These are phyloP conservation scores for Ceratina calcarata DNA, from an alignment of 1,140 invertebrate genomes.

Conservation along the genomic window DNA sequence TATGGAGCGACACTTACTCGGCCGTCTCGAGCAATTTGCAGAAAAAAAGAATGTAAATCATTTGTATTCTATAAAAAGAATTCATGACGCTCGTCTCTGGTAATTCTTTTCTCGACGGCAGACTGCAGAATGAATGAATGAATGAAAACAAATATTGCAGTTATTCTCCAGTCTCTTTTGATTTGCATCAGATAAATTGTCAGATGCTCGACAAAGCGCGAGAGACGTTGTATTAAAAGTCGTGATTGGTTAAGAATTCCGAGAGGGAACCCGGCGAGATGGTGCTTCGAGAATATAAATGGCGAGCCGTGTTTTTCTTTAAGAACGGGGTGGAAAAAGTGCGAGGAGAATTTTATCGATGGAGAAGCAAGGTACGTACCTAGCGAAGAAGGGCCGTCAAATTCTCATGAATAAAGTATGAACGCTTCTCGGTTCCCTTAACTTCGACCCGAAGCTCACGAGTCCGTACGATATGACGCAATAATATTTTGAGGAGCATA, in stretches of 20 bases:
- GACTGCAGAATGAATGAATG: background rate
- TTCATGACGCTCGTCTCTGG: no score
- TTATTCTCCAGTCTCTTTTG: background rate
- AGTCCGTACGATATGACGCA: no score
- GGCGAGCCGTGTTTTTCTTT: background rate
- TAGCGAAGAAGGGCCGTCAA: background rate
- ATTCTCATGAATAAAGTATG: conserved; percentile 8
- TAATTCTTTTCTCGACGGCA: no score
- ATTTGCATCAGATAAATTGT: background rate
- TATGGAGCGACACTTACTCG: background rate
- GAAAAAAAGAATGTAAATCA: no score
- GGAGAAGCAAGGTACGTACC: background rate
- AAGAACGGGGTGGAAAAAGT: background rate
- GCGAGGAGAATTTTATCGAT: background rate
- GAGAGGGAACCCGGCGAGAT: background rate
- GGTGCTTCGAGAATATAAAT: background rate
- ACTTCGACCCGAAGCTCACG: background rate
- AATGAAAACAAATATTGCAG: background rate
- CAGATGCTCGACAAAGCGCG: background rate
- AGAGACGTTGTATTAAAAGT: background rate
- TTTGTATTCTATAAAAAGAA: no score
- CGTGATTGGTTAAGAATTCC: background rate
- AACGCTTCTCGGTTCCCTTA: background rate
- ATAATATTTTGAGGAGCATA: background rate
- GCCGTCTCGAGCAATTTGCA: background rate